A percentile compares a stretch with the other conserved stretches of the same genome.
Evolutionary conservation across 1,140 invertebrate species (phyloP).

Genomic region (Pseudachorutes palmiensis): DNA sequence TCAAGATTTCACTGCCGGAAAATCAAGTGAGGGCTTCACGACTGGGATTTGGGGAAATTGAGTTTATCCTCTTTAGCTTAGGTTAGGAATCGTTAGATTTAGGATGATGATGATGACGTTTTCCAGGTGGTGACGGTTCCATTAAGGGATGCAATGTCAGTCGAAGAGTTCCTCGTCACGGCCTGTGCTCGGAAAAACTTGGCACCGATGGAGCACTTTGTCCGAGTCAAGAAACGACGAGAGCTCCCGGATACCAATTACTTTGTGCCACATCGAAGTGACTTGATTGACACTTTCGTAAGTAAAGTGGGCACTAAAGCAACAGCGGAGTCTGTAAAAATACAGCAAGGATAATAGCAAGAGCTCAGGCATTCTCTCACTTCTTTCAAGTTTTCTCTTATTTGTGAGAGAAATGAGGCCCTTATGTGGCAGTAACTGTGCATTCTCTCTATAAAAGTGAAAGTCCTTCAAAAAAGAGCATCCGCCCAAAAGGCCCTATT

Average conservation of each 20-base stretch:
- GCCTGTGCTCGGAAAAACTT: constrained; percentile 78
- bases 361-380: too few relatives aligned
- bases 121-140: constrained; percentile 65
- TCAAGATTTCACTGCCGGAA: constrained; percentile 83
- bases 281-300: constrained; percentile 91
- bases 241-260: constrained; percentile 94
- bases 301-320: constrained; percentile 47
- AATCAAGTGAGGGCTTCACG: constrained; percentile 57
- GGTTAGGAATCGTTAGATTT: too few relatives aligned
- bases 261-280: constrained; percentile 83
- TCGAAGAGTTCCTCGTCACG: constrained; percentile 86
- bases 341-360: too few relatives aligned
- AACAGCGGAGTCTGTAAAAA: neutral
- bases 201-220: constrained; percentile 86
- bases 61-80: neutral
- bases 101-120: neutral
- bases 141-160: constrained; percentile 80
- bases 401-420: too few relatives aligned
- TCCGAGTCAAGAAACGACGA: constrained; percentile 83
- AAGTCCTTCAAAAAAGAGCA: too few relatives aligned
- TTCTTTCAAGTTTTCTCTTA: too few relatives aligned
- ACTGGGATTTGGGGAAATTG: too few relatives aligned
- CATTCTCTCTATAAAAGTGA: too few relatives aligned
- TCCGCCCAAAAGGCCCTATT: too few relatives aligned
- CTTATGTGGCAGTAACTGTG: too few relatives aligned